Base-by-base conservation (phyloP, 2,797 vertebrate genomes). In the Pseudochirops corinnae region DNA sequence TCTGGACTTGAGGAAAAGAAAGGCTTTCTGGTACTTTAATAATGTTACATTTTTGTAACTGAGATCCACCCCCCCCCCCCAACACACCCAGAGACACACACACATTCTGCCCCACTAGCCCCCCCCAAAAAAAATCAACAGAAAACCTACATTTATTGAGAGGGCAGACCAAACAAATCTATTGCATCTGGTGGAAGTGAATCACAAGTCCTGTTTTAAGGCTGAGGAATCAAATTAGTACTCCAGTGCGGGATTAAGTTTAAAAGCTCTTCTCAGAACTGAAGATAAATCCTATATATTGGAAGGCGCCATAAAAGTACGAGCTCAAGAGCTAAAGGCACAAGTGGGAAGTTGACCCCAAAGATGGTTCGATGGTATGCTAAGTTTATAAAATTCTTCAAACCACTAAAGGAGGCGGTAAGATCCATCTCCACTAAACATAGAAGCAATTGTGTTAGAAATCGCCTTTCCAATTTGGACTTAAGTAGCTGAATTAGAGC, bases 281-380 rank as follows among this genome's bases (percentile, higher is more conserved):
- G 94, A 98, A 97, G 98, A 98, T 98, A 98, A 99, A 98, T 98
- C 98, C 98, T 97, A 97, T 91, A 96, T 97, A 98, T 98, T 98
- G 98, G 97, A 98, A 97, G 98, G 97, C 97, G 96, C 97, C 98
- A 94, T 98, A 98, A 98, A 99, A 98, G 98, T 98, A 97, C 98
- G 98, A 96, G 96, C n/a, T 52, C 97, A 60, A 98, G 98, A 98
- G 98, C 98, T 97, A 97, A 96, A 98, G 98, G 98, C 98, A 98
- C 98, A 99, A 98, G 98, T 98, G 98, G 98, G 96, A 98, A 98
- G 98, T 95, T 99, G 98, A 99, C 98, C 98, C 97, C 97, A 93
- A 98, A 97, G 97, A 97, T 97, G 98, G 96, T 97, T 96, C 98
- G 98, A 97, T 96, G 97, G 95, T 93, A 93, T 97, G 96, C 95